phyloP scores from a whole-genome alignment of 1,140 invertebrate genomes.

The Danaus melanippus region DNA sequence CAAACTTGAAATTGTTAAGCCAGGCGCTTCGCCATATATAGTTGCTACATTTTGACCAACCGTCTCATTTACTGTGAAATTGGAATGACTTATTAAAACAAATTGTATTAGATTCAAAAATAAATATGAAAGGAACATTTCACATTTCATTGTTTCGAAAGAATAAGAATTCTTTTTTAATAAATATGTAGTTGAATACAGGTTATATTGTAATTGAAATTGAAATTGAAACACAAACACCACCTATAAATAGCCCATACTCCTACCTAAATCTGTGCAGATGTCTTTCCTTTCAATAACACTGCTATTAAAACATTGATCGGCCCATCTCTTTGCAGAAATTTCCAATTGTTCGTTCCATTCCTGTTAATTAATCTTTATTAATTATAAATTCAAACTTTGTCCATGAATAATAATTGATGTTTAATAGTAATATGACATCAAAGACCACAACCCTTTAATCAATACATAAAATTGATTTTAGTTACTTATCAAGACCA shows the following conservation, averaged over 20 bases:
- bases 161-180: too few relatives aligned
- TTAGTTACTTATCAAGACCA: too few relatives aligned
- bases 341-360: constrained; percentile 47
- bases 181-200: too few relatives aligned
- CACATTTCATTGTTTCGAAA: too few relatives aligned
- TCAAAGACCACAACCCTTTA: too few relatives aligned
- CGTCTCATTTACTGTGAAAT: constrained; percentile 20
- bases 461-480: too few relatives aligned
- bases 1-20: constrained; percentile 33
- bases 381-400: constrained; percentile 6
- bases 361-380: constrained; percentile 21
- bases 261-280: constrained; percentile 44
- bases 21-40: constrained; percentile 46
- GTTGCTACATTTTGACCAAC: constrained; percentile 56
- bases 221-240: constrained; percentile 2
- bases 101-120: too few relatives aligned
- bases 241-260: constrained; percentile 1
- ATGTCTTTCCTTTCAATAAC: constrained; percentile 26
- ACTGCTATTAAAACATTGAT: constrained; percentile 35
- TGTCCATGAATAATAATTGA: not conserved
- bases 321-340: constrained; percentile 51
- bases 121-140: too few relatives aligned
- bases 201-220: too few relatives aligned
- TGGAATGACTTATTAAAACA: too few relatives aligned
- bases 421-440: too few relatives aligned